These are phyloP conservation scores for Enteromius fasciolatus DNA, from an alignment of 2,797 vertebrate genomes.

Conservation along the genomic window DNA sequence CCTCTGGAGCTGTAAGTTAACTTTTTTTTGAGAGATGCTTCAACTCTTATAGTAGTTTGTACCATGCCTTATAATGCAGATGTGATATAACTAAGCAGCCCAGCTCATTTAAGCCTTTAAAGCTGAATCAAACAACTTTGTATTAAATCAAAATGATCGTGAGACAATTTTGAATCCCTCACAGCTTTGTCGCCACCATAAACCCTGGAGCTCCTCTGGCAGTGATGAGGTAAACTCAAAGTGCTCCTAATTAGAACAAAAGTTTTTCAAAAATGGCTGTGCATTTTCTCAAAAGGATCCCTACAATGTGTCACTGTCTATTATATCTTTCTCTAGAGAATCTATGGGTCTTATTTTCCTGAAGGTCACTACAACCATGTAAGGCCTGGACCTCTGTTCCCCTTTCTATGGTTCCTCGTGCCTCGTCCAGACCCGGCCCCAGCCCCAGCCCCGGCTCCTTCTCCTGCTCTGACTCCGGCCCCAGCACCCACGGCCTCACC, in stretches of 20 bases:
- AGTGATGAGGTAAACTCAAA: conserved; percentile 68
- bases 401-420: neutral
- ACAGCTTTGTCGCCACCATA: conserved; percentile 56
- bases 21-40: neutral
- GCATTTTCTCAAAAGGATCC: neutral
- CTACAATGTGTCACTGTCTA: neutral
- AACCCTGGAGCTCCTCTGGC: conserved; percentile 65
- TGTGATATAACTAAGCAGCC: neutral
- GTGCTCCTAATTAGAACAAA: neutral
- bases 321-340: conserved; percentile 38
- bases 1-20: conserved; percentile 42
- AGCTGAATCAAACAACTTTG: neutral
- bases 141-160: neutral
- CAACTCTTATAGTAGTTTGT: neutral
- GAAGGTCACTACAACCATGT: neutral
- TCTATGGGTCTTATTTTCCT: conserved; percentile 18
- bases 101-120: neutral
- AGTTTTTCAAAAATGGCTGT: neutral
- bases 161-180: conserved; percentile 23
- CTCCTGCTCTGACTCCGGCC: fast-evolving
- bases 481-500: conserved; percentile 1
- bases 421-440: conserved; percentile 1
- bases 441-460: neutral
- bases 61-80: neutral
- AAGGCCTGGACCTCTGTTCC: neutral